Conservation (phyloP, 2,113 vertebrate species). For the Phylloscopus trochiloides region DNA sequence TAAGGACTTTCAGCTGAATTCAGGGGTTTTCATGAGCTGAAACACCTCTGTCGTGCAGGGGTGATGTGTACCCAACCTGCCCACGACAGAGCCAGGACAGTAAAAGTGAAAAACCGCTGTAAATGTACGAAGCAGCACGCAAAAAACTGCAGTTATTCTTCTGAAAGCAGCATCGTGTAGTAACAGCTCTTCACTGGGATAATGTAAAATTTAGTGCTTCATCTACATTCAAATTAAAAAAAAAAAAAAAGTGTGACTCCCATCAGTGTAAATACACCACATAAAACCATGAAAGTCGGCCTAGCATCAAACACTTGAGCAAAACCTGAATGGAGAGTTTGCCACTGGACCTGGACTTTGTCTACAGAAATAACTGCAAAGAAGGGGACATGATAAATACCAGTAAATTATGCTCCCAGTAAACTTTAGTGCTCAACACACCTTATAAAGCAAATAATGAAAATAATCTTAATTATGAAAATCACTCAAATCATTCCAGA, state of each 20-base stretch:
- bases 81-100: not conserved
- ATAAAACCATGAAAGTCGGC: not conserved
- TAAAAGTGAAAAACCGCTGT: not conserved
- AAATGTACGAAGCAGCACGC: not conserved
- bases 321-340: not conserved
- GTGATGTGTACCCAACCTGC: not conserved
- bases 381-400: not conserved
- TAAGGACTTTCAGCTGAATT: not conserved
- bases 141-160: constrained; percentile 12
- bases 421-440: not conserved
- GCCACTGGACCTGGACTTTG: not conserved
- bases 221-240: not conserved
- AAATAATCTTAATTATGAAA: not conserved
- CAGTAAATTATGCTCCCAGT: not conserved
- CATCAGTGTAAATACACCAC: constrained; percentile 9
- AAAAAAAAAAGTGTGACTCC: not conserved
- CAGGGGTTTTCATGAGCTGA: not conserved
- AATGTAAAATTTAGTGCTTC: constrained; percentile 32
- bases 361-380: not conserved
- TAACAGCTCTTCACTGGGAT: constrained; percentile 16
- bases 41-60: not conserved
- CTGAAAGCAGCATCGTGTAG: not conserved
- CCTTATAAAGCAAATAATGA: not conserved
- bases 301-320: not conserved
- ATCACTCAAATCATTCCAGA: not conserved